These are phyloP conservation scores for Galemys pyrenaicus DNA, from an alignment of 2,113 vertebrate species.

Conservation along the genomic window DNA sequence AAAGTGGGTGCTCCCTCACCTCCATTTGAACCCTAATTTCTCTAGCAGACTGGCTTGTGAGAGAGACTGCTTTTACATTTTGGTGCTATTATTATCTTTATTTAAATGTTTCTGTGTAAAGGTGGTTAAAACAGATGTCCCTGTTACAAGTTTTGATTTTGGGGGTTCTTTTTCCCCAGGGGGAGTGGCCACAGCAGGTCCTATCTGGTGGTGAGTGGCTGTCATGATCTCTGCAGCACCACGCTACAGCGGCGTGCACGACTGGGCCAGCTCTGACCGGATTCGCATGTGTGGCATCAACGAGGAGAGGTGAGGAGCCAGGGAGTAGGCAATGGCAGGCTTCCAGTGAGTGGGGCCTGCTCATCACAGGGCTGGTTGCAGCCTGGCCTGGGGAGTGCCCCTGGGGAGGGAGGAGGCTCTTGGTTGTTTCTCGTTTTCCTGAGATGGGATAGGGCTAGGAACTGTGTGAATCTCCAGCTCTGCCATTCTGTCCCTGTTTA, in stretches of 20 bases:
- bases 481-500: conserved; percentile 7
- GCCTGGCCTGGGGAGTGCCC: background rate
- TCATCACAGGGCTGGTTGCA: background rate
- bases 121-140: background rate
- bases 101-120: background rate
- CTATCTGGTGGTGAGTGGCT: conserved; percentile 82
- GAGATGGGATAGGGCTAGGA: background rate
- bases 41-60: conserved; percentile 32
- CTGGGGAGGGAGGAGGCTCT: background rate
- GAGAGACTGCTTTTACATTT: background rate
- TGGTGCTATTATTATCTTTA: conserved; percentile 25
- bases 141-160: background rate
- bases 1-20: conserved; percentile 5
- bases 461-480: background rate
- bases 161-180: conserved; percentile 76
- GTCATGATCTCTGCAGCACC: conserved; percentile 91
- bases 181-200: conserved; percentile 80
- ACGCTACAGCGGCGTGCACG: conserved; percentile 86
- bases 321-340: background rate
- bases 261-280: conserved; percentile 86
- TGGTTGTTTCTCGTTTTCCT: conserved; percentile 33
- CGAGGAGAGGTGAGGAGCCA: conserved; percentile 88
- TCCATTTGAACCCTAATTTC: conserved; percentile 33
- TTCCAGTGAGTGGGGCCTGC: background rate
- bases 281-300: conserved; percentile 90